These are phyloP conservation scores for Lepidurus packardi DNA, from an alignment of 1,140 invertebrate species.

Conservation along the genomic window DNA sequence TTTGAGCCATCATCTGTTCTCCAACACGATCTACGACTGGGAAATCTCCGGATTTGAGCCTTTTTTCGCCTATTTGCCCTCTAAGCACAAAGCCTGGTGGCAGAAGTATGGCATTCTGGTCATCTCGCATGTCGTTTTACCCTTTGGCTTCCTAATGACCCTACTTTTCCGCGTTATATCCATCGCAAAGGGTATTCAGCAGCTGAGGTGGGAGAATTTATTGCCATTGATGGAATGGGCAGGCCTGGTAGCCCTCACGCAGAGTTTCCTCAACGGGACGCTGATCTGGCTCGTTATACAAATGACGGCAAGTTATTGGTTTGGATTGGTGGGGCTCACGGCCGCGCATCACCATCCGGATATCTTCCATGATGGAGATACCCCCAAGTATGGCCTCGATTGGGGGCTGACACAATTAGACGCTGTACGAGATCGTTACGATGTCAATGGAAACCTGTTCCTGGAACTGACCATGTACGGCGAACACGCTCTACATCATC, in stretches of 20 bases:
- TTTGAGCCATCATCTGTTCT: slow-evolving; percentile 71
- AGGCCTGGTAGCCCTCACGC: slow-evolving; percentile 29
- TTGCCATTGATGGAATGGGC: slow-evolving; percentile 36
- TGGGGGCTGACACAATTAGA: slow-evolving; percentile 74
- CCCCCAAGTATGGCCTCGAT: slow-evolving; percentile 54
- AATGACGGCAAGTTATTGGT: slow-evolving; percentile 34
- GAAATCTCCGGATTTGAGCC: slow-evolving; percentile 67
- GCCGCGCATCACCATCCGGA: slow-evolving; percentile 45
- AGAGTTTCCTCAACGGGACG: not conserved
- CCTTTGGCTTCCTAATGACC: slow-evolving; percentile 38
- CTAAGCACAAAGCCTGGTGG: slow-evolving; percentile 45
- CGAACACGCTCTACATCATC: slow-evolving; percentile 69
- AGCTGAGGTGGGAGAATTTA: slow-evolving; percentile 37
- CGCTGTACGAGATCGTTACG: slow-evolving; percentile 62
- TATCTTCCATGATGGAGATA: slow-evolving; percentile 43
- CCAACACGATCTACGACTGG: slow-evolving; percentile 65
- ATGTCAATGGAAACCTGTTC: slow-evolving; percentile 63
- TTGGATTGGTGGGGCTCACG: slow-evolving; percentile 37
- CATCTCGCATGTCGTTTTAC: slow-evolving; percentile 47
- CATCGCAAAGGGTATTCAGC: slow-evolving; percentile 32
- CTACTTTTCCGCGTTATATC: slow-evolving; percentile 39
- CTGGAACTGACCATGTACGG: slow-evolving; percentile 66
- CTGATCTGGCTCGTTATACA: slow-evolving; percentile 39
- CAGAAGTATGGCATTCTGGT: slow-evolving; percentile 49
- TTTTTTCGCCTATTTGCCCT: slow-evolving; percentile 60